These are phyloP conservation scores for Manis pentadactyla DNA, from an alignment of 2,797 vertebrate species.

Conservation along the genomic window DNA sequence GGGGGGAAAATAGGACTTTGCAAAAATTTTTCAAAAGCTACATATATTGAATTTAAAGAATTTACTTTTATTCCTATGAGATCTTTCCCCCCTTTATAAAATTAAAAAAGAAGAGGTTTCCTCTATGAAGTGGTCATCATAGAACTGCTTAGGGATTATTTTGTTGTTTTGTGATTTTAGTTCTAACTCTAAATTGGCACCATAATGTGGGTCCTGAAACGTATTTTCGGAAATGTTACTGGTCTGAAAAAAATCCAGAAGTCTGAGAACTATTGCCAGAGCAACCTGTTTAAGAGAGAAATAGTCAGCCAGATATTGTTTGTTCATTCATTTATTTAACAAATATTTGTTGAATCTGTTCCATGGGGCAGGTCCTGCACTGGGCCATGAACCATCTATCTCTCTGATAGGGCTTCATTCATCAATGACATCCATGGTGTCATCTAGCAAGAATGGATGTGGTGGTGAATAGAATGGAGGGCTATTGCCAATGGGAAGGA, in stretches of 20 bases:
- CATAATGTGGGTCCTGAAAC: not conserved
- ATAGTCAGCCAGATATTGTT: not conserved
- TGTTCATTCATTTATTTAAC: not conserved
- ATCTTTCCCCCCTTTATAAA: not conserved
- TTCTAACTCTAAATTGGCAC: not conserved
- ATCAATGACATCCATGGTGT: not conserved
- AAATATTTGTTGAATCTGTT: not conserved
- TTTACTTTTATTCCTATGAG: not conserved
- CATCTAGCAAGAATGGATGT: not conserved
- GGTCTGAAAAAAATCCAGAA: not conserved
- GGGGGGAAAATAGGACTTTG: not conserved
- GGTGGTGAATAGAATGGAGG: not conserved
- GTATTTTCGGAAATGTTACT: not conserved
- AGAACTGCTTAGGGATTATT: not conserved
- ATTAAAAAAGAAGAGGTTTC: not conserved
- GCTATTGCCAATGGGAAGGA: not conserved
- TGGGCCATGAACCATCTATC: not conserved
- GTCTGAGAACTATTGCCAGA: not conserved
- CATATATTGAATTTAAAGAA: not conserved
- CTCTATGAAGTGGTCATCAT: not conserved
- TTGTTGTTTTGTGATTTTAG: not conserved
- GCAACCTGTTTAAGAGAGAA: not conserved
- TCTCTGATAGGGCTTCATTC: no score
- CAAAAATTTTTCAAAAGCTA: not conserved
- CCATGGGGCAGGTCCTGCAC: accelerated